These are phyloP conservation scores for Psilanteris sp. DNA, from an alignment of 1,140 invertebrate species.

Conservation along the genomic window DNA sequence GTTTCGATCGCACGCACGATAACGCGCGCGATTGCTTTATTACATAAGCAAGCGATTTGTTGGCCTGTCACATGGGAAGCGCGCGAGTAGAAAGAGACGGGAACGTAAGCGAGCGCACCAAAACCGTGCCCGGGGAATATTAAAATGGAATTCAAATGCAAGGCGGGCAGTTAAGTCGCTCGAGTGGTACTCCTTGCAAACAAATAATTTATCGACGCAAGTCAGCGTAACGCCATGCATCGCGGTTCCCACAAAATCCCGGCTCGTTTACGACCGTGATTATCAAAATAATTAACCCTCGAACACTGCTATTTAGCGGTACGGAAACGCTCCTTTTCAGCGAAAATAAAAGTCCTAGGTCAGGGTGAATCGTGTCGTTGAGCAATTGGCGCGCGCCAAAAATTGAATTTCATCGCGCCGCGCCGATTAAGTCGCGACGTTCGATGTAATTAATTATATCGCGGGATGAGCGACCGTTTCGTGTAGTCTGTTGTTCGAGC, in stretches of 20 bases:
- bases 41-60: no score
- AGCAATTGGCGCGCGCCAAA: no score
- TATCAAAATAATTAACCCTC: constrained; percentile 47
- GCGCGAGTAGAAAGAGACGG: constrained; percentile 19
- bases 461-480: no score
- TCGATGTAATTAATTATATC: no score
- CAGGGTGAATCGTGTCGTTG: no score
- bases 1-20: constrained; percentile 23
- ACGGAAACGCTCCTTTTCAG: no score
- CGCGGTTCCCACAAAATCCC: constrained; percentile 41
- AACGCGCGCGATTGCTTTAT: constrained; percentile 13
- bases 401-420: no score
- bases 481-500: no score
- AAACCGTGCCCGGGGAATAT: constrained; percentile 48
- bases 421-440: no score
- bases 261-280: constrained; percentile 32
- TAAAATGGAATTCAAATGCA: constrained; percentile 59
- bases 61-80: constrained; percentile 34
- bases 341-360: no score
- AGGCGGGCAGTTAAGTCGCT: constrained; percentile 35
- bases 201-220: constrained; percentile 62
- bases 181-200: constrained; percentile 45
- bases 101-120: constrained; percentile 30
- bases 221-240: constrained; percentile 46
- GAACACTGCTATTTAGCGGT: constrained; percentile 22